Base-by-base conservation (phyloP, 2,113 vertebrate species). In the Mungos mungo region DNA sequence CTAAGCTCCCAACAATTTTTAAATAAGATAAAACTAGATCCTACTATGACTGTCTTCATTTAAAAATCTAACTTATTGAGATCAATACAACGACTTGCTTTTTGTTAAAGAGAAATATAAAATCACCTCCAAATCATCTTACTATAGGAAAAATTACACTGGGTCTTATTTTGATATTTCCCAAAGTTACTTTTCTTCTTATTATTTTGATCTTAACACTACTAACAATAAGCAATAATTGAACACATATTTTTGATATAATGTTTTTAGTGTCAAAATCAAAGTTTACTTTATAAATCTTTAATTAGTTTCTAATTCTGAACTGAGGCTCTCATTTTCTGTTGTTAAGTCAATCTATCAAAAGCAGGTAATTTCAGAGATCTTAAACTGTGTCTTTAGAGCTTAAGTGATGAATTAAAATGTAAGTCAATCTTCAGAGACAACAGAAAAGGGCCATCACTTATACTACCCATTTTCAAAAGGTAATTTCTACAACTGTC, bases 231-330 rank as follows among this genome's bases (percentile, higher is more conserved):
- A 81, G 47, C 33, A 66, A 69, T 57, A 94, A 92, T 21, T 25
- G 2, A 93, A 52, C 21, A 81, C 31, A 54, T 19, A 57, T 10
- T 68, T 60, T 12, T 65, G 66, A 52, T 11, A n/a, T 57, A 19
- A 71, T 92, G 86, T 85, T 54, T 81, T 89, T 47, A 35, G 25
- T 29, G 45, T 71, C 52, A 81, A 95, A 81, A 41, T 84, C 41
- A 81, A 72, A 71, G 3, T 82, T 88, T 79, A 50, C 31, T 79
- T 74, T 33, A 74, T 47, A 79, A 57, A 29, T 81, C 16, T 35
- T 10, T 52, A 72, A 50, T 38, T 57, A 69, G 4, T 52, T 95
- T 96, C 60, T 54, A 66, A 93, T 96, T 86, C 31, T 95, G 89
- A 91, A 18, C 50, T 57, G 31, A 82, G 9, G 1, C 4, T 92